Evolutionary conservation across 2,888 invertebrate species (phyloP).

Genomic region (Scrobipalpa costella): DNA sequence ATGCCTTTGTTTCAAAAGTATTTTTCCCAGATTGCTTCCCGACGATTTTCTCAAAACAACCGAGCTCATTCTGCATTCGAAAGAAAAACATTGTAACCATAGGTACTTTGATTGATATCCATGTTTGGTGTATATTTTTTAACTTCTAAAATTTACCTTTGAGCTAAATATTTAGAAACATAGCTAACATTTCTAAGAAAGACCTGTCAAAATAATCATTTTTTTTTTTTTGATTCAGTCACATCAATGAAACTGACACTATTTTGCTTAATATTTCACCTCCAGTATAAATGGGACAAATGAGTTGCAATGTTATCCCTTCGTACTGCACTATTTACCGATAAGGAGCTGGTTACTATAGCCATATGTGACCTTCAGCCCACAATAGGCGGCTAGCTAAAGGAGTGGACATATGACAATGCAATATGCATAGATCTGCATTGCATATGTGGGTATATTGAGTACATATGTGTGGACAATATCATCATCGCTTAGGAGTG

Average conservation of each 20-base stretch:
- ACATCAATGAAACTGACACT: too few relatives aligned
- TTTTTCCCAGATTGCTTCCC: constrained; percentile 3
- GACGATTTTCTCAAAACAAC: constrained; percentile 25
- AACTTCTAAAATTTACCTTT: too few relatives aligned
- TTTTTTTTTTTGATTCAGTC: too few relatives aligned
- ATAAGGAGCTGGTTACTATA: constrained; percentile 32
- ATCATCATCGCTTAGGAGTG: background rate
- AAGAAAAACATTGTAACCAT: background rate
- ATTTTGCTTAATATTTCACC: too few relatives aligned
- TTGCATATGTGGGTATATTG: background rate
- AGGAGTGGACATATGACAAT: constrained; percentile 53
- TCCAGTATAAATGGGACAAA: background rate
- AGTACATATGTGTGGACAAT: background rate
- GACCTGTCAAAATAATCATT: too few relatives aligned
- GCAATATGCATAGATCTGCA: constrained; percentile 26
- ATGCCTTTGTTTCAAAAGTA: constrained; percentile 19
- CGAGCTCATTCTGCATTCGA: background rate
- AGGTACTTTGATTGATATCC: background rate
- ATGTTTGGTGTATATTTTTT: too few relatives aligned
- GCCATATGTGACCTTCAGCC: constrained; percentile 66
- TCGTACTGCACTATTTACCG: background rate
- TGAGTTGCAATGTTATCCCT: background rate
- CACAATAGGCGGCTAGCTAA: constrained; percentile 64
- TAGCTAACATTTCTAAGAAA: too few relatives aligned
- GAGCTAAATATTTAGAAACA: too few relatives aligned